phyloP scores from a whole-genome alignment of 2,113 vertebrate genomes.

The Chroicocephalus ridibundus region DNA sequence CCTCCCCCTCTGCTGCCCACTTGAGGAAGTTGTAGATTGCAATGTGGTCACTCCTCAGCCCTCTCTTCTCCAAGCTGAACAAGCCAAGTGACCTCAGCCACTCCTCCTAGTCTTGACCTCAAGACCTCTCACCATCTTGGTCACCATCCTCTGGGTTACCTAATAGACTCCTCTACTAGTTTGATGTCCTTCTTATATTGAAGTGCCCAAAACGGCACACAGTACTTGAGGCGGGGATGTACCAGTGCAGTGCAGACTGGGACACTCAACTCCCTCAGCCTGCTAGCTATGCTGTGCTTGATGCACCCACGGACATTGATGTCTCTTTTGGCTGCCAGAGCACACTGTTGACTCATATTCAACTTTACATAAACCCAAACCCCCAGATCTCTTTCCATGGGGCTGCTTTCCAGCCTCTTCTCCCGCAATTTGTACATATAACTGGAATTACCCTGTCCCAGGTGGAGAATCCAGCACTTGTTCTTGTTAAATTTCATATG shows the following conservation, averaged over 20 bases:
- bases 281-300: fast-evolving
- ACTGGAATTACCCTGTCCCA: background rate
- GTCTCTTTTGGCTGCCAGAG: background rate
- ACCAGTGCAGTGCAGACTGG: background rate
- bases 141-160: background rate
- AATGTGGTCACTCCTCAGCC: background rate
- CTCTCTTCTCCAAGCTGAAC: background rate
- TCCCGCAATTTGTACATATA: fast-evolving
- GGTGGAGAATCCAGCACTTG: background rate
- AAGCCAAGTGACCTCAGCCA: background rate
- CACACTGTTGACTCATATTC: background rate
- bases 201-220: background rate
- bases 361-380: background rate
- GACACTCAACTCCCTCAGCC: fast-evolving
- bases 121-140: background rate
- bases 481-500: background rate
- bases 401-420: background rate
- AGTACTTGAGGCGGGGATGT: background rate
- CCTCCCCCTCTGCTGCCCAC: fast-evolving
- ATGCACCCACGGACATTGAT: background rate
- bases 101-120: background rate
- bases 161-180: background rate
- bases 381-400: fast-evolving
- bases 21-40: background rate
- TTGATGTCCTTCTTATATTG: background rate